Evolutionary conservation across 2,797 vertebrate species (phyloP).

Genomic region (Poeciliopsis turneri): DNA sequence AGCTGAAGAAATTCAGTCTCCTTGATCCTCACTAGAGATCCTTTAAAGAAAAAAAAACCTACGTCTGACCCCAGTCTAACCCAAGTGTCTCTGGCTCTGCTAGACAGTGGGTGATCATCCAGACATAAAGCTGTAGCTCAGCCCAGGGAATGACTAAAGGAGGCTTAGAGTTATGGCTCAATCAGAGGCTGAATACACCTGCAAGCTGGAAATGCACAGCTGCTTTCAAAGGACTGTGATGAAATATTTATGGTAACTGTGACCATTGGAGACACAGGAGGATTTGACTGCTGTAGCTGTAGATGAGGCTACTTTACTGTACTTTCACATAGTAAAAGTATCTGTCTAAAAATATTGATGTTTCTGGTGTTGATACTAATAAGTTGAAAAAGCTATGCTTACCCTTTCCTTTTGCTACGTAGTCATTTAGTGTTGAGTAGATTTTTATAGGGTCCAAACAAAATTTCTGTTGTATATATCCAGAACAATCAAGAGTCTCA

Average conservation of each 20-base stretch:
- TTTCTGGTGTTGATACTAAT: neutral
- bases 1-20: constrained; percentile 31
- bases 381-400: neutral
- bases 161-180: constrained; percentile 37
- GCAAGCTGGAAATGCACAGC: constrained; percentile 18
- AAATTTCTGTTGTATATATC: neutral
- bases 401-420: neutral
- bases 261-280: neutral
- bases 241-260: constrained; percentile 13
- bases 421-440: neutral
- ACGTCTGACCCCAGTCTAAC: constrained; percentile 23
- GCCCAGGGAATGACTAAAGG: constrained; percentile 25
- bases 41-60: neutral
- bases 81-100: constrained; percentile 22
- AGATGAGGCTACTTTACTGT: neutral
- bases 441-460: neutral
- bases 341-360: neutral
- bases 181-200: constrained; percentile 35
- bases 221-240: constrained; percentile 19
- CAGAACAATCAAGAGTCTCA: neutral
- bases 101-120: constrained; percentile 25
- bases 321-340: neutral
- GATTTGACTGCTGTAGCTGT: neutral
- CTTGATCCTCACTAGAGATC: constrained; percentile 20
- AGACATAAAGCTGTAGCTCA: constrained; percentile 53